These are phyloP conservation scores for Aegithalos caudatus DNA, from an alignment of 2,113 vertebrate genomes.

Conservation along the genomic window DNA sequence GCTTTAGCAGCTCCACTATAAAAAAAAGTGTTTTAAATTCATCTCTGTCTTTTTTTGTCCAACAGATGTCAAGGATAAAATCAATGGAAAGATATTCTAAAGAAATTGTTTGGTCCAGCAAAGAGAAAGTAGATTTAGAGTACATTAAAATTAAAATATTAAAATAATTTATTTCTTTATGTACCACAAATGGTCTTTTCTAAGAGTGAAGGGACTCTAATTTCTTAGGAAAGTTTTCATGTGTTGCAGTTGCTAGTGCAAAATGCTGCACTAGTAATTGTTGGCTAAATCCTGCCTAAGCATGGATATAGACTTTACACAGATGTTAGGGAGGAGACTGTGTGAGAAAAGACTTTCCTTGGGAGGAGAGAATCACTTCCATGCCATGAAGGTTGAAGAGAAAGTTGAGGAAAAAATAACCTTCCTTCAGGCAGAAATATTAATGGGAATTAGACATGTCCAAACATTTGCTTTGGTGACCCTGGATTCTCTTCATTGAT, in stretches of 20 bases:
- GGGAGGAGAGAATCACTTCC: not conserved
- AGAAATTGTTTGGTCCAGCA: not conserved
- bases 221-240: not conserved
- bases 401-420: not conserved
- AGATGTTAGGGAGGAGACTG: not conserved
- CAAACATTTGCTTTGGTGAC: not conserved
- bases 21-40: not conserved
- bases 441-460: not conserved
- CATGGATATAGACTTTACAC: not conserved
- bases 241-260: not conserved
- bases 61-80: not conserved
- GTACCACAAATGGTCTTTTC: not conserved
- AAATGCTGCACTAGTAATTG: not conserved
- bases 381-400: not conserved
- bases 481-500: not conserved
- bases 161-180: not conserved
- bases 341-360: not conserved
- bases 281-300: not conserved
- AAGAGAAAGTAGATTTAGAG: not conserved
- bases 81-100: not conserved
- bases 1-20: not conserved
- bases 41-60: not conserved
- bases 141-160: not conserved
- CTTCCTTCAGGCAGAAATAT: not conserved
- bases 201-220: not conserved